phyloP scores from a whole-genome alignment of 2,797 vertebrate genomes.

The Tapera naevia region DNA sequence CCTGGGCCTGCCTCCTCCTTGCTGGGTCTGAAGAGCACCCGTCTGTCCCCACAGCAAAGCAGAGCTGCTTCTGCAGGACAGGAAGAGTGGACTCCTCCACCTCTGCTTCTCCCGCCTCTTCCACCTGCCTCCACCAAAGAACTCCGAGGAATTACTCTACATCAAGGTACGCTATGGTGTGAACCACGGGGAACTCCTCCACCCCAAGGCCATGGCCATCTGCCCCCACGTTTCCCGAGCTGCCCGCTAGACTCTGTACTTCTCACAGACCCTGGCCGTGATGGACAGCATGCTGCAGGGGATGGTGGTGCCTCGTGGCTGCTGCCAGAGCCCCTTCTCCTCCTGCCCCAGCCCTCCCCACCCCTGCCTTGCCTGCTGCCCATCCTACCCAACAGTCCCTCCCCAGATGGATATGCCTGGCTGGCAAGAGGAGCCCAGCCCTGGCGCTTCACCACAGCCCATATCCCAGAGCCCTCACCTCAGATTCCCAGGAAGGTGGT shows the following conservation, averaged over 20 bases:
- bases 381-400: neutral
- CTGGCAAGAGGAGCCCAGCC: neutral
- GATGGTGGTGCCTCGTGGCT: neutral
- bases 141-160: neutral
- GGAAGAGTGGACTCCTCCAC: neutral
- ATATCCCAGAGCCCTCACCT: neutral
- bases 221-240: neutral
- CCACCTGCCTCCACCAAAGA: neutral
- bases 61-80: neutral
- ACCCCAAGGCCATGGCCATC: accelerated
- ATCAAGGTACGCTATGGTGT: neutral
- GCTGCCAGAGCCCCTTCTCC: neutral
- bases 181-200: neutral
- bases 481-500: neutral
- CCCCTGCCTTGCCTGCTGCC: neutral
- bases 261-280: neutral
- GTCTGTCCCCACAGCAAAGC: neutral
- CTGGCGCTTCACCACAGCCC: neutral
- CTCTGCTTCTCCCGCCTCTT: neutral
- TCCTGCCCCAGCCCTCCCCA: neutral
- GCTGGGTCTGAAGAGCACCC: neutral
- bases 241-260: neutral
- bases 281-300: neutral
- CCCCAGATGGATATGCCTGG: neutral
- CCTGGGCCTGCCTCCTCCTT: neutral